Evolutionary conservation across 2,797 vertebrate species (phyloP).

Genomic region (Gobionotothen gibberifrons): DNA sequence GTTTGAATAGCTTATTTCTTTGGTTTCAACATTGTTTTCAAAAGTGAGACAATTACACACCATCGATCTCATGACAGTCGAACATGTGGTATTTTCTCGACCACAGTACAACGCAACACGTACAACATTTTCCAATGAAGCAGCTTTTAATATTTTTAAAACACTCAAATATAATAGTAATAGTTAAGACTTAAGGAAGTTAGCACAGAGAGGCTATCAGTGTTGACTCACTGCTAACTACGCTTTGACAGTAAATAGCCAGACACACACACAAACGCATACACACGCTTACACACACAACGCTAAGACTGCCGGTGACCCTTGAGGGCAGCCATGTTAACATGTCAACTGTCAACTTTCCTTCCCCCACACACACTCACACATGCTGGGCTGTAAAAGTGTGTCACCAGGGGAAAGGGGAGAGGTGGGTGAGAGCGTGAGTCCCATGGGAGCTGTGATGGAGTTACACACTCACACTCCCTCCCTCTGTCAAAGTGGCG

Average conservation of each 20-base stretch:
- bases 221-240: conserved; percentile 40
- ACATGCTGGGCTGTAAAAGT: conserved; percentile 46
- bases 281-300: neutral
- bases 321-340: conserved; percentile 61
- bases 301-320: neutral
- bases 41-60: too few relatives aligned
- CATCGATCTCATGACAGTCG: too few relatives aligned
- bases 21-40: too few relatives aligned
- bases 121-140: neutral
- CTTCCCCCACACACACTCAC: conserved; percentile 8
- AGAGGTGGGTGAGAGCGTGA: conserved; percentile 24
- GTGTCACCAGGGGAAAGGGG: conserved; percentile 64
- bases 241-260: conserved; percentile 30
- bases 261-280: neutral
- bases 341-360: conserved; percentile 48
- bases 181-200: neutral
- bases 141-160: too few relatives aligned
- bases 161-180: neutral
- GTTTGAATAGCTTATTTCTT: too few relatives aligned
- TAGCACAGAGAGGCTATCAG: conserved; percentile 7
- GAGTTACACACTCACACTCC: conserved; percentile 36
- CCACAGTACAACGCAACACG: neutral
- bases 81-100: too few relatives aligned
- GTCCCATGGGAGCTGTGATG: conserved; percentile 52
- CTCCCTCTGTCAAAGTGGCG: conserved; percentile 17